Evolutionary conservation across 2,888 invertebrate species (phyloP).

Genomic region (Thalpophila matura): DNA sequence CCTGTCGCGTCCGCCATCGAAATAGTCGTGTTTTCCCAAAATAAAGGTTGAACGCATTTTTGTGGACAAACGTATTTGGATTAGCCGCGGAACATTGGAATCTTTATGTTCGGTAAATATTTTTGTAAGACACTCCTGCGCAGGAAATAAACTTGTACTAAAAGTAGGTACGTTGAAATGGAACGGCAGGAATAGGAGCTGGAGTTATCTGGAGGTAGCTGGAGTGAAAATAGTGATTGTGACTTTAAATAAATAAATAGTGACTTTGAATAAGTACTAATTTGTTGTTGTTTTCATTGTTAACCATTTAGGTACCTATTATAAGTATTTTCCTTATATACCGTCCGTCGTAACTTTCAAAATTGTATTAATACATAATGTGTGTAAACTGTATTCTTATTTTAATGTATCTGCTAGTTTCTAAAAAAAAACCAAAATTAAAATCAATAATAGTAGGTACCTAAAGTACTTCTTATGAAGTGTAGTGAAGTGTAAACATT

Average conservation of each 20-base stretch:
- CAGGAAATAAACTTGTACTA: conserved; percentile 44
- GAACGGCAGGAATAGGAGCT: neutral
- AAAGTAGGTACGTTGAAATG: conserved; percentile 17
- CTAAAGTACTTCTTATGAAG: too few species aligned
- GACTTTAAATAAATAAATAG: neutral
- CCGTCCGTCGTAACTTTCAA: too few species aligned
- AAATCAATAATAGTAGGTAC: too few species aligned
- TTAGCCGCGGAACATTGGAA: conserved; percentile 51
- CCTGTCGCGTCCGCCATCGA: conserved; percentile 63
- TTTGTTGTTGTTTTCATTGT: too few species aligned
- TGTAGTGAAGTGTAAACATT: too few species aligned
- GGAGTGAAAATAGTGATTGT: neutral
- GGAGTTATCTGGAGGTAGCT: neutral
- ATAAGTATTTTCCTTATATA: too few species aligned
- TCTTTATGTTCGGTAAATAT: conserved; percentile 61
- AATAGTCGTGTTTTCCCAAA: conserved; percentile 66
- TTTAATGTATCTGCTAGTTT: too few species aligned
- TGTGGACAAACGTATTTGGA: conserved; percentile 66
- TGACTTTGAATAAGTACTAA: too few species aligned
- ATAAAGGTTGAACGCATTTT: conserved; percentile 66
- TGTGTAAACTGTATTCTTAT: too few species aligned
- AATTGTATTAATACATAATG: too few species aligned
- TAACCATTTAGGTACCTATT: too few species aligned
- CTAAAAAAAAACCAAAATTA: too few species aligned
- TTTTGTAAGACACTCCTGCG: conserved; percentile 36